A percentile compares a stretch with the other conserved stretches of the same genome.
Evolutionary conservation across 2,797 vertebrate genomes (phyloP).

Genomic region (Acomys russatus): DNA sequence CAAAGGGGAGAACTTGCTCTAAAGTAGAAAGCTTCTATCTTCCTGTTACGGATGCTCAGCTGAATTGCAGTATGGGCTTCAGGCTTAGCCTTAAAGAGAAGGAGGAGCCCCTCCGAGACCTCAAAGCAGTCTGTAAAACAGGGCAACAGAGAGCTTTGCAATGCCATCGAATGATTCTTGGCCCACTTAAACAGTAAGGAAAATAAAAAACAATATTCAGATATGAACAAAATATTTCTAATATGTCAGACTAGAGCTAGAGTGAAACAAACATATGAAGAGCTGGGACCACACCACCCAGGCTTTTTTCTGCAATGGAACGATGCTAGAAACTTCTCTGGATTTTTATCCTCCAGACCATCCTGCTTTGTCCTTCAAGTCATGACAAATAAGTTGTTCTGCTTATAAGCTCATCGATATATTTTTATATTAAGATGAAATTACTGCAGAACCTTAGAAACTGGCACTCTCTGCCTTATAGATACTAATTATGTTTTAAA

Average conservation of each 20-base stretch:
- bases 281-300: no score
- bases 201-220: not conserved
- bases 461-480: not conserved
- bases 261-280: not conserved
- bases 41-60: not conserved
- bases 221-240: constrained; percentile 3
- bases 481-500: not conserved
- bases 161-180: not conserved
- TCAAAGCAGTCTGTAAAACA: not conserved
- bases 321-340: not conserved
- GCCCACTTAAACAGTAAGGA: not conserved
- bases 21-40: not conserved
- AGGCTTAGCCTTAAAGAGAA: not conserved
- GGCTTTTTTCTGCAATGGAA: not conserved
- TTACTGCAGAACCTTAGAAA: constrained; percentile 42
- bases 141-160: not conserved
- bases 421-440: not conserved
- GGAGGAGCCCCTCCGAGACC: not conserved
- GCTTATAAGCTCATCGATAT: not conserved
- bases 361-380: not conserved
- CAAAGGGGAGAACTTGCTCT: not conserved
- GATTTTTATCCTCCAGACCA: not conserved
- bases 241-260: not conserved
- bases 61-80: not conserved
- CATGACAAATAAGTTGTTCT: not conserved